Evolutionary conservation across 2,888 invertebrate genomes (phyloP).

Genomic region (Oasisia sp.): DNA sequence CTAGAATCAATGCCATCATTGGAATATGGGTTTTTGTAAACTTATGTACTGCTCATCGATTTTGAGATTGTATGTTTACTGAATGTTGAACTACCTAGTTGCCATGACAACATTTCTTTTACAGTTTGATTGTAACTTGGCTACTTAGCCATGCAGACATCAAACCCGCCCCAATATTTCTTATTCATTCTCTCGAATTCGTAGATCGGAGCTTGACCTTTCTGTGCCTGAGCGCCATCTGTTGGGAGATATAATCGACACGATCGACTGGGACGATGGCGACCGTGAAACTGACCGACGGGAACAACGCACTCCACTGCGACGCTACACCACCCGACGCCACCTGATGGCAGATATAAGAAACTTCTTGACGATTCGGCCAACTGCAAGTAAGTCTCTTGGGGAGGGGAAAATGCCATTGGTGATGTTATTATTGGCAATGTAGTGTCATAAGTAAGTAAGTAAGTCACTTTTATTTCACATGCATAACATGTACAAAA

Average conservation of each 20-base stretch:
- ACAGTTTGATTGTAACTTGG: background rate
- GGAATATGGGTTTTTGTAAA: too few relatives aligned
- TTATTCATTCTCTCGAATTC: background rate
- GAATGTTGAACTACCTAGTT: background rate
- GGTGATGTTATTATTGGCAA: background rate
- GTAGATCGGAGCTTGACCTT: constrained; percentile 31
- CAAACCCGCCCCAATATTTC: too few relatives aligned
- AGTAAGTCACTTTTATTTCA: too few relatives aligned
- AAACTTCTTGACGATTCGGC: constrained; percentile 51
- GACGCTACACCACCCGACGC: constrained; percentile 45
- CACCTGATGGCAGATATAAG: constrained; percentile 58
- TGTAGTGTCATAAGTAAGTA: background rate
- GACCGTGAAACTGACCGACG: constrained; percentile 25
- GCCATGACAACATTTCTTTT: background rate
- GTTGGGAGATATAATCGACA: constrained; percentile 13
- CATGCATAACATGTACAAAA: too few relatives aligned
- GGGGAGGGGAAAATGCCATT: background rate
- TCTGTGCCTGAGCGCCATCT: constrained; percentile 24
- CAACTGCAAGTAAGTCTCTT: background rate
- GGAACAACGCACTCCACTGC: constrained; percentile 41
- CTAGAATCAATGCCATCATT: too few relatives aligned
- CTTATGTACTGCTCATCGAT: too few relatives aligned
- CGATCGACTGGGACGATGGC: constrained; percentile 28
- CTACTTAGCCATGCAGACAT: background rate
- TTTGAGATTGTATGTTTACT: too few relatives aligned